Evolutionary conservation across 2,797 vertebrate genomes (phyloP).

Genomic region (Myotis pilosus): DNA sequence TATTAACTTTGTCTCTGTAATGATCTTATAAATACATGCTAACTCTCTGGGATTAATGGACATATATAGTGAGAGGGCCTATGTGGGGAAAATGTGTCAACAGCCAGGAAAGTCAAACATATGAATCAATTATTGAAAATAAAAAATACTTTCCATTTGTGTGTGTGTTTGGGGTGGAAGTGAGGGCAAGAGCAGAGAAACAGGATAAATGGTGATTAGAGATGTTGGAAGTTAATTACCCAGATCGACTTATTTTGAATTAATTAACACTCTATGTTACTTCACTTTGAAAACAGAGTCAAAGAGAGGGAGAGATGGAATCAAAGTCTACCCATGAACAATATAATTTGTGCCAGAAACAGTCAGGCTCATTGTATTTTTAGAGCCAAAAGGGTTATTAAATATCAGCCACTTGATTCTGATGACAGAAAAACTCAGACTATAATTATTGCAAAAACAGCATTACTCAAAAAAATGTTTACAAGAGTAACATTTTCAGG

Average conservation of each 20-base stretch:
- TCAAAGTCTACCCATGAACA: conserved; percentile 37
- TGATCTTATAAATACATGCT: neutral
- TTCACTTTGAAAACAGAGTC: conserved; percentile 43
- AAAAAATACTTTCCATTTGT: neutral
- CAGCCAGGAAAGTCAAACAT: neutral
- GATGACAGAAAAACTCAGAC: conserved; percentile 38
- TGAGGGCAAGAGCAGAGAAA: neutral
- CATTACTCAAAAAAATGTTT: conserved; percentile 48
- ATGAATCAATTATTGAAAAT: neutral
- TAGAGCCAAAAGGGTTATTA: conserved; percentile 9
- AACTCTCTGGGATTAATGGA: neutral
- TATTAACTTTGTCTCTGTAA: neutral
- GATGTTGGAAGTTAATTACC: neutral
- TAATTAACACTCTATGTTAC: neutral
- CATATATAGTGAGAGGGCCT: neutral
- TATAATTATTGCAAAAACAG: conserved; percentile 33
- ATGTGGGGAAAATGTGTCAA: neutral
- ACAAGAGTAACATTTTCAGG: neutral
- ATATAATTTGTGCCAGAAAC: conserved; percentile 5
- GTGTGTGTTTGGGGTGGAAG: neutral
- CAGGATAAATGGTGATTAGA: neutral
- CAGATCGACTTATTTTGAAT: neutral
- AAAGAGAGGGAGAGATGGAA: neutral
- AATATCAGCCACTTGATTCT: conserved; percentile 37
- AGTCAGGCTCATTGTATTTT: neutral